phyloP scores from a whole-genome alignment of 1,140 invertebrate genomes.

The Mycetomoellerius zeteki region DNA sequence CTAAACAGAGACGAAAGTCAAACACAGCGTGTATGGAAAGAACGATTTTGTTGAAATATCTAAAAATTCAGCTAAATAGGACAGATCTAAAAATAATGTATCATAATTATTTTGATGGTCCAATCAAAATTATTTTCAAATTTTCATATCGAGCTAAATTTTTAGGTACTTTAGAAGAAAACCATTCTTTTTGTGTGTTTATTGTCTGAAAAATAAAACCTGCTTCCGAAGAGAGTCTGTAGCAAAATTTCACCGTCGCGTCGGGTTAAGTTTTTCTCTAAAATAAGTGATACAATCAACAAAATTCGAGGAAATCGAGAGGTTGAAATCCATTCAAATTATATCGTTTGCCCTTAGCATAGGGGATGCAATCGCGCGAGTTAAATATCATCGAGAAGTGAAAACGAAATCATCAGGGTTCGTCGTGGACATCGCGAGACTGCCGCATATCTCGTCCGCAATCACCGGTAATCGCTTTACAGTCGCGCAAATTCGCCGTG shows the following conservation, averaged over 20 bases:
- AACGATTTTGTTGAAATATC: no score
- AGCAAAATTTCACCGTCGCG: background rate
- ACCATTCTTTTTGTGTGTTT: no score
- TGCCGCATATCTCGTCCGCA: background rate
- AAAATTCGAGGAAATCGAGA: background rate
- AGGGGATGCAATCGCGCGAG: background rate
- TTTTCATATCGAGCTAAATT: no score
- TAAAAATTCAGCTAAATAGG: no score
- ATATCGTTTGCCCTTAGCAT: background rate
- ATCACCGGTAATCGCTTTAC: constrained; percentile 51
- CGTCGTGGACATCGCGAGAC: background rate
- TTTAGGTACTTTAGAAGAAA: no score
- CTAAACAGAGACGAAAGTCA: no score
- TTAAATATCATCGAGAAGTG: background rate
- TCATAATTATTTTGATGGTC: no score
- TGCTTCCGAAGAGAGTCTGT: background rate
- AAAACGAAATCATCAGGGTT: constrained; percentile 19
- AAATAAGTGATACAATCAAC: background rate
- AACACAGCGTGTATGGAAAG: no score
- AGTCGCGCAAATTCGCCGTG: constrained; percentile 51
- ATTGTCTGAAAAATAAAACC: background rate
- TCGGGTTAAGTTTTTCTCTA: background rate
- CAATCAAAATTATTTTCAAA: no score
- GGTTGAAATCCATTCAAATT: background rate
- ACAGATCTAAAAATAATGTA: no score